phyloP scores from a whole-genome alignment of 2,113 vertebrate species.

The Eurypyga helias region DNA sequence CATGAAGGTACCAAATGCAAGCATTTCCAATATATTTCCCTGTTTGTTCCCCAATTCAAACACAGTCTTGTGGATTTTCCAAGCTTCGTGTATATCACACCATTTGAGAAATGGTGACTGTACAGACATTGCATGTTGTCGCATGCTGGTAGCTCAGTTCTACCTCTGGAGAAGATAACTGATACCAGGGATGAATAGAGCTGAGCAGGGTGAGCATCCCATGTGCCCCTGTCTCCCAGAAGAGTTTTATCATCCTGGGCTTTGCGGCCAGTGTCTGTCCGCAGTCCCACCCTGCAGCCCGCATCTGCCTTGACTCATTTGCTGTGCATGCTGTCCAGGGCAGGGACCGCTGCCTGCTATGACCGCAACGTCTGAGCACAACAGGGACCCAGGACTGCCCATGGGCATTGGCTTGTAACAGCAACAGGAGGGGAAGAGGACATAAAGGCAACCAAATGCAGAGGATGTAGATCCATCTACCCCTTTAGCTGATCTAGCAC shows the following conservation, averaged over 20 bases:
- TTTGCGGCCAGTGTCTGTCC: not conserved
- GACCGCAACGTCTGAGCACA: rapidly evolving
- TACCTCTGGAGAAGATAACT: not conserved
- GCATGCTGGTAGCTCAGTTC: not conserved
- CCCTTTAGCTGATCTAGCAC: not conserved
- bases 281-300: not conserved
- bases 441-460: too few relatives aligned
- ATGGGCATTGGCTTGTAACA: rapidly evolving
- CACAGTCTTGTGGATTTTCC: not conserved
- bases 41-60: not conserved
- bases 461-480: not conserved
- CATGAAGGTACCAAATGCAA: not conserved
- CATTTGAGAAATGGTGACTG: not conserved
- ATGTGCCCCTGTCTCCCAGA: not conserved
- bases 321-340: not conserved
- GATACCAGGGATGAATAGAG: not conserved
- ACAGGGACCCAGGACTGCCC: not conserved
- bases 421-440: not conserved
- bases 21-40: not conserved
- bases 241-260: not conserved
- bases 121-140: not conserved
- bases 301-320: not conserved
- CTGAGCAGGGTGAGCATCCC: not conserved
- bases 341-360: not conserved
- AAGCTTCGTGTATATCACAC: not conserved